Percentiles rank a stretch among this genome's conserved stretches.
Evolutionary conservation across 1,140 invertebrate genomes (phyloP).

Genomic region (Propsilocerus akamusi): DNA sequence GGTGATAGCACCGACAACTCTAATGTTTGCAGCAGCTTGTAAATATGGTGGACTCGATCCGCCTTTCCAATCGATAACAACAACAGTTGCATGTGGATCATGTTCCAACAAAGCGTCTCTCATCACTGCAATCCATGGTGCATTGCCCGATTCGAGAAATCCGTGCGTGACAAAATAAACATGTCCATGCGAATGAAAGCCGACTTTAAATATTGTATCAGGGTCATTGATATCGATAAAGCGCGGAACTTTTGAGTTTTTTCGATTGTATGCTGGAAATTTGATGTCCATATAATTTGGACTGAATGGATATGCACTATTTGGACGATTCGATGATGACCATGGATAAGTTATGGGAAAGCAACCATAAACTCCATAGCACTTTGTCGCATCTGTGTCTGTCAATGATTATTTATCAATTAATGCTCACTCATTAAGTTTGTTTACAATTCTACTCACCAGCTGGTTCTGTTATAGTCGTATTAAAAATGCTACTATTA

Average conservation of each 20-base stretch:
- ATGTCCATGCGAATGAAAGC: slow-evolving; percentile 36
- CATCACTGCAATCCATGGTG: slow-evolving; percentile 51
- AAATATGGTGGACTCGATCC: slow-evolving; percentile 74
- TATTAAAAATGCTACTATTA: slow-evolving; percentile 16
- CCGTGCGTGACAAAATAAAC: slow-evolving; percentile 68
- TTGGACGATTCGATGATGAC: slow-evolving; percentile 53
- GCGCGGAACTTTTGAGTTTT: slow-evolving; percentile 30
- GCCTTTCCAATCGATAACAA: slow-evolving; percentile 67
- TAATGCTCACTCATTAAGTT: neutral
- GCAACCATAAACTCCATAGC: slow-evolving; percentile 65
- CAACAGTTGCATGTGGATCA: slow-evolving; percentile 44
- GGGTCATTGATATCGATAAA: slow-evolving; percentile 41
- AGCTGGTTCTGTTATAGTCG: slow-evolving; percentile 18
- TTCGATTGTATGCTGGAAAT: slow-evolving; percentile 32
- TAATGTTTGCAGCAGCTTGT: slow-evolving; percentile 79
- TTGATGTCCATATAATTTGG: slow-evolving; percentile 31
- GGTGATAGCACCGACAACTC: slow-evolving; percentile 63
- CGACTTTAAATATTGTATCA: slow-evolving; percentile 33
- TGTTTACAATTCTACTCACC: slow-evolving; percentile 16
- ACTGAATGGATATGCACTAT: slow-evolving; percentile 54
- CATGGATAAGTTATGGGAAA: slow-evolving; percentile 65
- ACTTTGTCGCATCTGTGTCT: slow-evolving; percentile 31
- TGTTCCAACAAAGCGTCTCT: slow-evolving; percentile 38
- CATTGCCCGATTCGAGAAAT: slow-evolving; percentile 63
- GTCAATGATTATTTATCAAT: slow-evolving; percentile 4